Percentiles rank a stretch among this genome's conserved stretches.
These are phyloP conservation scores for Poliocrania exsul DNA, from an alignment of 2,797 vertebrate species.

Conservation along the genomic window DNA sequence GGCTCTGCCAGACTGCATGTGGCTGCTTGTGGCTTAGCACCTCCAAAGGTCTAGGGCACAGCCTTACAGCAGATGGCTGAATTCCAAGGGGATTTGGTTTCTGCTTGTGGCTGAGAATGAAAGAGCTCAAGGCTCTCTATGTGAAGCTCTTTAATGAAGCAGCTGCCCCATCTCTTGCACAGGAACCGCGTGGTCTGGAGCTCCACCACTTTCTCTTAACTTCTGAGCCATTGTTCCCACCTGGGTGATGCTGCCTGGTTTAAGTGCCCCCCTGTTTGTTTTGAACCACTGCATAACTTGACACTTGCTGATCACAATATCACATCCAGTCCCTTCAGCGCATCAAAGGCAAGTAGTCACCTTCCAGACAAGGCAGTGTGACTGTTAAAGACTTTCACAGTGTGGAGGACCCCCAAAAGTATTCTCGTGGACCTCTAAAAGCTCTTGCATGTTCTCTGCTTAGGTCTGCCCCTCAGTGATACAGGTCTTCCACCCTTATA, in stretches of 20 bases:
- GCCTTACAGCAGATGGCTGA: constrained; percentile 30
- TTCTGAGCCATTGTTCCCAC: constrained; percentile 74
- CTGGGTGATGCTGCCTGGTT: constrained; percentile 22
- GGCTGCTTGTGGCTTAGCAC: constrained; percentile 51
- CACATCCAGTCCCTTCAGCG: constrained; percentile 42
- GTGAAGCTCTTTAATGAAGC: constrained; percentile 9
- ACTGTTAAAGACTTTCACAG: constrained; percentile 49
- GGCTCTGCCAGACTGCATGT: constrained; percentile 36
- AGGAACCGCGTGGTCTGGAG: constrained; percentile 32
- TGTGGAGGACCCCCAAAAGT: neutral
- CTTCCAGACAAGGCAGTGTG: constrained; percentile 65
- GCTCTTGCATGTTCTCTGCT: neutral
- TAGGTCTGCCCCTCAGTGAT: neutral
- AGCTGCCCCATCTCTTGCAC: neutral
- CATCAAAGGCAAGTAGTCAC: constrained; percentile 48
- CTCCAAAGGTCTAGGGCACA: constrained; percentile 35
- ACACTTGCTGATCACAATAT: constrained; percentile 50
- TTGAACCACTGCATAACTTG: constrained; percentile 72
- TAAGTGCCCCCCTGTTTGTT: constrained; percentile 56
- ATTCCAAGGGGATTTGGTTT: constrained; percentile 53
- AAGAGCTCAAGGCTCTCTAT: neutral
- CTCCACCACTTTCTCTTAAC: constrained; percentile 43
- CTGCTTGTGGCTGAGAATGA: constrained; percentile 15
- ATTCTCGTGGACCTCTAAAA: neutral
- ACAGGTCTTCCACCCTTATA: neutral